Evolutionary conservation across 1,140 invertebrate species (phyloP), one percentile per base, ranked within the genome.

Genomic region (Phenacoccus solenopsis): DNA sequence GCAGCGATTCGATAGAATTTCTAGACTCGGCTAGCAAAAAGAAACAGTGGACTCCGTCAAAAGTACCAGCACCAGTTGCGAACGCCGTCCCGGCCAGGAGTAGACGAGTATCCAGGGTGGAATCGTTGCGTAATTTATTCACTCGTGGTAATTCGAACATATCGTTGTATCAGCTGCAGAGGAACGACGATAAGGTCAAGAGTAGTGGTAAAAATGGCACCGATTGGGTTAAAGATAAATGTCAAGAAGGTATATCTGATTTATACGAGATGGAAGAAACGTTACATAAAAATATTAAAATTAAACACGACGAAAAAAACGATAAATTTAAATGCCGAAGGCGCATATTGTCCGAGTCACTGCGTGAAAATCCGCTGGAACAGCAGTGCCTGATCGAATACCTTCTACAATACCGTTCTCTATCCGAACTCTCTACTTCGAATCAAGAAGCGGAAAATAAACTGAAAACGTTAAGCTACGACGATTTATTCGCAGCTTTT

Each of bases 1-100:
- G 82, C 67, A 81, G 82, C 27, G 84, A 86, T 56, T 85, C 83
- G 25, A 82, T 80, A 0, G 85, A 87, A 74, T 70, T 83, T 21
- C 76, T 84, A 16, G 78, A 80, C 9, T 80, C 80, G 0, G 74
- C 78, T 5, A 78, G 79, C 30, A 77, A 79, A 70, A 77, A 78
- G 28, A 76, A 80, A 21, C 76, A 78, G 30, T 82, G 80, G 82
- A 81, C 80, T 56, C 82, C 81, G 7, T 49, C 68, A n/a, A 56
- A 68, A 25, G 74, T 75, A 32, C 21, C 69, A 5, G 35, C 28
- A 10, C 67, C 69, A n/a, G 59, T 64, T 20, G 20, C 56, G 10
- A 24, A 24, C 9, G 9, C 57, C n/a, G 70, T 30, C 25, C 67
- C 67, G 13, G 70, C 75, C 16, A 79, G 78, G 25, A 75, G 76